Percentiles rank a stretch among this genome's conserved stretches.
Conservation (phyloP, 1,140 invertebrate species). For the Wiebesia pumilae region DNA sequence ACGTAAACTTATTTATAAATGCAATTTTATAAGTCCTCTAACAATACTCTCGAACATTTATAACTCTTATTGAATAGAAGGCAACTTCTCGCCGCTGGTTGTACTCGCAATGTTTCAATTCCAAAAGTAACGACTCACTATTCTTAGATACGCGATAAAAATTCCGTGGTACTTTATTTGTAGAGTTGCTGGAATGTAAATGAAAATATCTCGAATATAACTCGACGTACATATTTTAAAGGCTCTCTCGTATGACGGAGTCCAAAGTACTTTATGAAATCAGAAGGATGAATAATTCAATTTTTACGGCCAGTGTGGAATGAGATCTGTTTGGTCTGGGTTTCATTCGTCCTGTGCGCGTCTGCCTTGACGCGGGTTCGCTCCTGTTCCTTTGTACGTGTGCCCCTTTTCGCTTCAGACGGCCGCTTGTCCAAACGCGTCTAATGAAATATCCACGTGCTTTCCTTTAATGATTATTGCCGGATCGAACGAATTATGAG, state of each 20-base stretch:
- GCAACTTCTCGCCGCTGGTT: no score
- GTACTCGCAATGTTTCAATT: no score
- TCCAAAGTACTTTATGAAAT: constrained; percentile 5
- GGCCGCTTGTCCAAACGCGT: background rate
- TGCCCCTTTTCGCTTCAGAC: background rate
- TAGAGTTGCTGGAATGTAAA: background rate
- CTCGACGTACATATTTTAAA: background rate
- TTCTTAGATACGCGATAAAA: background rate
- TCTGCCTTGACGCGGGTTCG: background rate
- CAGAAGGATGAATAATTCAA: constrained; percentile 41
- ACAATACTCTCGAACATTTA: no score
- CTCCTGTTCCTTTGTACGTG: constrained; percentile 2
- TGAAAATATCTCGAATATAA: background rate
- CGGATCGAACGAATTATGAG: constrained; percentile 6
- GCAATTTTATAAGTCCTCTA: no score
- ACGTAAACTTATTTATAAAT: no score
- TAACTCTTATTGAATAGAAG: no score
- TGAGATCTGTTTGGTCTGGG: background rate
- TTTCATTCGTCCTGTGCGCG: background rate
- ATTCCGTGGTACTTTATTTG: background rate
- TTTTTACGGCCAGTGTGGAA: background rate
- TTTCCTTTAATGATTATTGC: constrained; percentile 46
- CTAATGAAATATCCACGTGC: constrained; percentile 52
- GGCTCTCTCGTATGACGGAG: background rate
- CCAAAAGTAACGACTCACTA: no score